Percentiles rank a stretch among this genome's conserved stretches.
Evolutionary conservation across 2,888 invertebrate species (phyloP).

Genomic region (Tachina lurida): DNA sequence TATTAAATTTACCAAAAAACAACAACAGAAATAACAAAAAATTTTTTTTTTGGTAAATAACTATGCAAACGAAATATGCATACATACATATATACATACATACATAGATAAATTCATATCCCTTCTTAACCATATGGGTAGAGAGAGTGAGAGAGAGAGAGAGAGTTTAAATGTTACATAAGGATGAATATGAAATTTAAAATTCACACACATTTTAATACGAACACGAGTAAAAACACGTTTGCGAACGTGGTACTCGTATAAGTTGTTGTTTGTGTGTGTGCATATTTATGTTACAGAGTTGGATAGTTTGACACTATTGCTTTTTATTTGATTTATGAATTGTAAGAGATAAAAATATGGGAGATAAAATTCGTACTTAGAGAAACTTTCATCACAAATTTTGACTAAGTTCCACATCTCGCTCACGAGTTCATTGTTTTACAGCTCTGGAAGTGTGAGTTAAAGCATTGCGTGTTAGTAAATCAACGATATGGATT

Average conservation of each 20-base stretch:
- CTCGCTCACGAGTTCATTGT: too few species aligned
- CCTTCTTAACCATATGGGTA: slow-evolving; percentile 19
- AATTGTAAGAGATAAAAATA: too few species aligned
- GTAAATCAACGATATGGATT: too few species aligned
- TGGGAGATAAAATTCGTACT: too few species aligned
- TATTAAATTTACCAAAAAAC: slow-evolving; percentile 64
- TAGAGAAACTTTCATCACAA: too few species aligned
- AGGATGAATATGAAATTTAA: slow-evolving; percentile 29
- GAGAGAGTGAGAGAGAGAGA: too few species aligned
- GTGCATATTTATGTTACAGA: background rate
- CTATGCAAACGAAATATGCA: slow-evolving; percentile 61
- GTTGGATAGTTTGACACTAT: background rate
- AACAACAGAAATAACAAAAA: slow-evolving; percentile 33
- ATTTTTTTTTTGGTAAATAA: slow-evolving; percentile 19
- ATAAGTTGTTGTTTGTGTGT: background rate
- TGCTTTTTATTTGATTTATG: too few species aligned
- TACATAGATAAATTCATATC: slow-evolving; percentile 58
- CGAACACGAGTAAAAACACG: background rate
- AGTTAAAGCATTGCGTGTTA: too few species aligned
- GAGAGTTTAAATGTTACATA: slow-evolving; percentile 29
- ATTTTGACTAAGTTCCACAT: too few species aligned
- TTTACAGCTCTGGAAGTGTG: too few species aligned
- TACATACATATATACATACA: slow-evolving; percentile 4
- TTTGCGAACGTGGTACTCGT: too few species aligned
- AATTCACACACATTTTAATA: slow-evolving; percentile 29